Evolutionary conservation across 2,888 invertebrate species (phyloP).

Genomic region (Spicauda simplicius): DNA sequence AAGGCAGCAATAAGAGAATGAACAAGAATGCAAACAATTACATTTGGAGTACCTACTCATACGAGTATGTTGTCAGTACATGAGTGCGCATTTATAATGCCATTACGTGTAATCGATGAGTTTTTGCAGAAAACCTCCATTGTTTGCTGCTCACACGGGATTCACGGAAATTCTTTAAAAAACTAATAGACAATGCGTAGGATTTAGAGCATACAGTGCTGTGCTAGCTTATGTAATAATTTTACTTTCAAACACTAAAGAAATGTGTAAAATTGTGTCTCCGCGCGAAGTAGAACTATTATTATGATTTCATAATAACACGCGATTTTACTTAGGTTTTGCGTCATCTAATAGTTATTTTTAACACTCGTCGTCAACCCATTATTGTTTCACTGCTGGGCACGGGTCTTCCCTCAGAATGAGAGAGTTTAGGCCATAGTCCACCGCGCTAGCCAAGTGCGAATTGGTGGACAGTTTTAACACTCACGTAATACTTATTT

Average conservation of each 20-base stretch:
- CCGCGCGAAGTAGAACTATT: not conserved
- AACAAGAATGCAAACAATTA: not conserved
- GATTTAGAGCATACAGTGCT: constrained; percentile 57
- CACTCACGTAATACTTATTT: not conserved
- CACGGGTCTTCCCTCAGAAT: too few species aligned
- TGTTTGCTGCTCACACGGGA: constrained; percentile 50
- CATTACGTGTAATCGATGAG: constrained; percentile 14
- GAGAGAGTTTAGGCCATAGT: too few species aligned
- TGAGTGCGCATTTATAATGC: constrained; percentile 11
- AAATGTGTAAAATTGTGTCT: not conserved
- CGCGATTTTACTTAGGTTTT: not conserved
- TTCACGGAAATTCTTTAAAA: constrained; percentile 46
- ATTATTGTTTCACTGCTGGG: too few species aligned
- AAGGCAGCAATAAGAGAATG: not conserved
- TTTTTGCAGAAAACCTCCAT: constrained; percentile 13
- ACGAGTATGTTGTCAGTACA: not conserved
- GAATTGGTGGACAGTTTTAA: too few species aligned
- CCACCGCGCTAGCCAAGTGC: too few species aligned
- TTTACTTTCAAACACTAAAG: constrained; percentile 17
- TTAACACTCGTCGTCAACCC: too few species aligned
- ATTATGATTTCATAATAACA: constrained; percentile 7
- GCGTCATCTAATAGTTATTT: not conserved
- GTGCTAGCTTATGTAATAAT: constrained; percentile 16
- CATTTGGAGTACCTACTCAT: too few species aligned
- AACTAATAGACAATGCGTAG: constrained; percentile 50